These are phyloP conservation scores for Cyanoramphus novaezelandiae DNA, from an alignment of 2,113 vertebrate species.

Conservation along the genomic window DNA sequence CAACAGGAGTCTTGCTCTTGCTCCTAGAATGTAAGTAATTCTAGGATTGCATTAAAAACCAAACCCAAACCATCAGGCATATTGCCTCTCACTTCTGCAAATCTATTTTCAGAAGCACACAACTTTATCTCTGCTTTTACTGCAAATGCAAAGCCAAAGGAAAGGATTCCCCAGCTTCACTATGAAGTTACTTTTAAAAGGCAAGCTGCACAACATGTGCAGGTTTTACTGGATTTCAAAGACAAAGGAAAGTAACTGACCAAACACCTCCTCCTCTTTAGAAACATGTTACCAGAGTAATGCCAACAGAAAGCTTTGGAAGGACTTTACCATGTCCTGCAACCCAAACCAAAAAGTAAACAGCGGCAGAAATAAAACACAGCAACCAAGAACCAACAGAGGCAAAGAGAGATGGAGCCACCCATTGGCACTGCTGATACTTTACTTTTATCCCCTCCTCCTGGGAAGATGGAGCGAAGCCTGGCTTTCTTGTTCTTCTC, in stretches of 20 bases:
- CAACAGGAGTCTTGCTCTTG: neutral
- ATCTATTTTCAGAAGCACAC: neutral
- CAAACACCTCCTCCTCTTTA: slow-evolving; percentile 27
- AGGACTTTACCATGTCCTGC: neutral
- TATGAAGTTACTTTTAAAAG: neutral
- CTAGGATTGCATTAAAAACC: neutral
- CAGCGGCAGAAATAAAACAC: neutral
- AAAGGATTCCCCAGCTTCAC: neutral
- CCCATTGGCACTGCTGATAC: slow-evolving; percentile 68
- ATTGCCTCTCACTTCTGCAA: neutral
- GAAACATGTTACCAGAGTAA: slow-evolving; percentile 5
- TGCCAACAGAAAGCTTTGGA: slow-evolving; percentile 4
- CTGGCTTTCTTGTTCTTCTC: slow-evolving; percentile 99
- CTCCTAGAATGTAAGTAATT: neutral
- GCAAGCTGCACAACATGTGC: neutral
- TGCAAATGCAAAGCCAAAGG: neutral
- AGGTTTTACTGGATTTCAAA: neutral
- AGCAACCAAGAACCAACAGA: neutral
- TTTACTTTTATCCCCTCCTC: slow-evolving; percentile 98
- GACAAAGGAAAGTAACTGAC: neutral
- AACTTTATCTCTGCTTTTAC: neutral
- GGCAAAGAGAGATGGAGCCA: neutral
- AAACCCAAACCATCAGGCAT: neutral
- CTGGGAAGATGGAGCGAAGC: slow-evolving; percentile 98
- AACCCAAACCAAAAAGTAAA: neutral